Evolutionary conservation across 2,113 vertebrate species (phyloP).

Genomic region (Eretmodus cyanostictus): DNA sequence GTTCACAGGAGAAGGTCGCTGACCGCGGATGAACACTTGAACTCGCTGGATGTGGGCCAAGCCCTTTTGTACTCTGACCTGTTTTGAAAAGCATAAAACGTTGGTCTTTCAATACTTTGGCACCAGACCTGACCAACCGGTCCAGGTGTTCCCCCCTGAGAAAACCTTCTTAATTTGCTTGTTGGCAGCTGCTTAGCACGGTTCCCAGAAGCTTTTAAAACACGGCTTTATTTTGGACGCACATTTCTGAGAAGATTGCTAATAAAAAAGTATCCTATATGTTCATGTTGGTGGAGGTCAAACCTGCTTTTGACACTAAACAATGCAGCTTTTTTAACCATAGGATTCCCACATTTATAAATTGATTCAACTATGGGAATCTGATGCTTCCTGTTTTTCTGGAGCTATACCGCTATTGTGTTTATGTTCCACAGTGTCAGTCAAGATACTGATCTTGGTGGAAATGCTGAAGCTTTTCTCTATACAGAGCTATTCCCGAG

Average conservation of each 20-base stretch:
- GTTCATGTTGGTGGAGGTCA: constrained; percentile 2
- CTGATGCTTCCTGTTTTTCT: constrained; percentile 58
- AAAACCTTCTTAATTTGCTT: neutral
- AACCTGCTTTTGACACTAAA: neutral
- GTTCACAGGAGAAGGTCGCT: neutral
- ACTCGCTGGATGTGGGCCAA: neutral
- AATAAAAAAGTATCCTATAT: constrained; percentile 13
- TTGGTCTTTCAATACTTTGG: neutral
- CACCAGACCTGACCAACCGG: neutral
- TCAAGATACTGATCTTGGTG: constrained; percentile 17
- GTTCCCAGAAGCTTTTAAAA: neutral
- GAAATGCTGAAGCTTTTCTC: neutral
- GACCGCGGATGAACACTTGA: neutral
- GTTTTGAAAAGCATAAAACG: neutral
- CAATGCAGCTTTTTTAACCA: constrained; percentile 26
- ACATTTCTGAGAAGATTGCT: constrained; percentile 16
- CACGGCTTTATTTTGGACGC: neutral
- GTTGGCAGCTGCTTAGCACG: neutral
- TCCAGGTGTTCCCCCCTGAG: constrained; percentile 40
- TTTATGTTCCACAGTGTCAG: constrained; percentile 4
- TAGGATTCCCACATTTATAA: constrained; percentile 14
- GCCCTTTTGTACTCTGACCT: neutral
- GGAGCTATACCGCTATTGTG: constrained; percentile 24
- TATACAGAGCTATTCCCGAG: neutral
- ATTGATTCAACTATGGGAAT: constrained; percentile 27